Evolutionary conservation across 2,113 vertebrate species (phyloP), one percentile per base, ranked within the genome.

Genomic region (Epinephelus fuscoguttatus): DNA sequence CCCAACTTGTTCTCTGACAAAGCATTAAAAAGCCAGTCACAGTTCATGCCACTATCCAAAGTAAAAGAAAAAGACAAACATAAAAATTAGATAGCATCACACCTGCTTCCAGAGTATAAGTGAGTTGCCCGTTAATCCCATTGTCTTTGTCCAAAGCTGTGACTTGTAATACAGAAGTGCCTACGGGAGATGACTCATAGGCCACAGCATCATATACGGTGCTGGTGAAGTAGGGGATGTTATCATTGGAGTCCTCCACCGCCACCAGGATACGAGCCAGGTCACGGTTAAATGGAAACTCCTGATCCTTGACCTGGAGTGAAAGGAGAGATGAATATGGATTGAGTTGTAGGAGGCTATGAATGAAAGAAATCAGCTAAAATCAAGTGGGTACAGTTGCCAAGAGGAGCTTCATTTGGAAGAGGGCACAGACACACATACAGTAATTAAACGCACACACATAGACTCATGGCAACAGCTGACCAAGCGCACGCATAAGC

Each of bases 201-300:
- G 98, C 96, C 0, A 94, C 95, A 1, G 96, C 96, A 70, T 99
- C 97, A 0, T 99, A 99, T 59, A 97, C 78, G 0, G 96, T 96
- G 74, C 91, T 97, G 85, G 97, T 98, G 83, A 99, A 99, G 84
- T 97, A 97, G 0, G 98, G 98, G 42, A 96, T 96, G 84, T 99
- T 98, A 80, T 99, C 98, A 37, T 99, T 99, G 71, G 96, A 96
- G 89, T 99, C 98, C 83, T 99, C 97, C 87, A 99, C 97, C 5
- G 96, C 96, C 82, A 99, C 96, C 88, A 96, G 95, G 81, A 99
- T 96, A 47, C 97, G 96, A 81, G 96, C 97, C 94, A 99, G 89
- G 91, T 98, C 99, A 81, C 98, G 96, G 91, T 97, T 97, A 62
- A 98, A 99, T 40, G 98, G 98, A 89, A 99, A 97, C 90, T 99